Conservation (phyloP, 2,797 vertebrate species). For the Sebastes jordani region DNA sequence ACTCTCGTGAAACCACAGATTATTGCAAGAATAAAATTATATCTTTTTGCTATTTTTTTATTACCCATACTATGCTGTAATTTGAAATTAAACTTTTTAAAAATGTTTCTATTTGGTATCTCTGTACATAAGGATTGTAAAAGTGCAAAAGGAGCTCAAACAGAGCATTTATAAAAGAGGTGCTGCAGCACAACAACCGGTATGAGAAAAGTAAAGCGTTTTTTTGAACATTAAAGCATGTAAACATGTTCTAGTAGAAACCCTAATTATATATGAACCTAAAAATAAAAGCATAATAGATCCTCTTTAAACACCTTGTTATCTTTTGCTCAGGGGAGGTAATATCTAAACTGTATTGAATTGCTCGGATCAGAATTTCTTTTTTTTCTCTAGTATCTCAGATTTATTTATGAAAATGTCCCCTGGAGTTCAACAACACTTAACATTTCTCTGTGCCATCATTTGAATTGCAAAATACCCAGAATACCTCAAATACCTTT, state of each 20-base stretch:
- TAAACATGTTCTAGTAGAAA: too few relatives aligned
- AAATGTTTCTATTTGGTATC: constrained; percentile 32
- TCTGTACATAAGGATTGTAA: constrained; percentile 12
- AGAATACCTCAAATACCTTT: constrained; percentile 68
- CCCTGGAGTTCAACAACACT: constrained; percentile 20
- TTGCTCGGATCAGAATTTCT: not conserved
- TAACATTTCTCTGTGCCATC: constrained; percentile 20
- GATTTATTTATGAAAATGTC: constrained; percentile 8
- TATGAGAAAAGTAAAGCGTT: too few relatives aligned
- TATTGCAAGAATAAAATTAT: constrained; percentile 60
- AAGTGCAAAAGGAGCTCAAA: too few relatives aligned
- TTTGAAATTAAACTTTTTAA: constrained; percentile 67
- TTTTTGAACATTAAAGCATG: too few relatives aligned
- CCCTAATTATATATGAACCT: too few relatives aligned
- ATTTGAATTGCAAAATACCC: constrained; percentile 64
- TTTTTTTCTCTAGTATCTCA: not conserved
- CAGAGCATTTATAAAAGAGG: too few relatives aligned
- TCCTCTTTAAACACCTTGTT: not conserved
- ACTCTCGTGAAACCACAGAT: constrained; percentile 59
- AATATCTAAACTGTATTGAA: not conserved
- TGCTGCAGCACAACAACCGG: too few relatives aligned
- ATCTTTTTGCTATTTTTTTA: constrained; percentile 58
- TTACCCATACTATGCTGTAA: constrained; percentile 47
- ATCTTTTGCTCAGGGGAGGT: not conserved
- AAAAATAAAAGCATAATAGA: too few relatives aligned